These are phyloP conservation scores for Bombus polaris DNA, from an alignment of 1,140 invertebrate species.

Conservation along the genomic window DNA sequence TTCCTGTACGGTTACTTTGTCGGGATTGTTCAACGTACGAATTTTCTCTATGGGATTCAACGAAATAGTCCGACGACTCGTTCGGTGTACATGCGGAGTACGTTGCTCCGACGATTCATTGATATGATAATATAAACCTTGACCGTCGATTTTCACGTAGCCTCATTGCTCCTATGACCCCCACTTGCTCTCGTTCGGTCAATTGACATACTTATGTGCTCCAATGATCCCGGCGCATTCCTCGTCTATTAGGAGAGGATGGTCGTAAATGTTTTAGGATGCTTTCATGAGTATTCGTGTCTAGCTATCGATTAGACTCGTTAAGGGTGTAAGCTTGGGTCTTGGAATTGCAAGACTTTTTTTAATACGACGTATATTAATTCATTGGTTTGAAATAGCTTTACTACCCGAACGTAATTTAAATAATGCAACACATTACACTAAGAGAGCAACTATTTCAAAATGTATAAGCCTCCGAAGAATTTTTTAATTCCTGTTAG, in stretches of 20 bases:
- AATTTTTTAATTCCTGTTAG: too few species aligned
- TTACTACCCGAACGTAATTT: too few species aligned
- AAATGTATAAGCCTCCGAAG: too few species aligned
- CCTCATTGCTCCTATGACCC: slow-evolving; percentile 7
- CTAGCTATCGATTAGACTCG: neutral
- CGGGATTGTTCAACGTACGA: neutral
- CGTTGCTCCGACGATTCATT: neutral
- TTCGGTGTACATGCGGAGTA: neutral
- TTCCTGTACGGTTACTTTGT: neutral
- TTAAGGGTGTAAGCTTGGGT: neutral
- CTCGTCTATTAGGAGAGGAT: neutral
- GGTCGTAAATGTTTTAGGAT: slow-evolving; percentile 26
- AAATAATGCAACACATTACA: too few species aligned
- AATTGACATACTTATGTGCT: slow-evolving; percentile 45
- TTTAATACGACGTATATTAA: too few species aligned
- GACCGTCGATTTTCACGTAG: slow-evolving; percentile 50
- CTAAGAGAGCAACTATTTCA: too few species aligned
- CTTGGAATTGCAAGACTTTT: too few species aligned
- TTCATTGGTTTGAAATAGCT: too few species aligned
- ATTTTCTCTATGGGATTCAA: neutral
- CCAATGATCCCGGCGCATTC: slow-evolving; percentile 6
- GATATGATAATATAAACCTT: slow-evolving; percentile 37
- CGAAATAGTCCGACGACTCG: neutral
- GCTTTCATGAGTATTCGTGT: neutral
- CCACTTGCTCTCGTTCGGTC: slow-evolving; percentile 44